phyloP scores from a whole-genome alignment of 1,140 invertebrate species.

The Drosophila nannoptera region DNA sequence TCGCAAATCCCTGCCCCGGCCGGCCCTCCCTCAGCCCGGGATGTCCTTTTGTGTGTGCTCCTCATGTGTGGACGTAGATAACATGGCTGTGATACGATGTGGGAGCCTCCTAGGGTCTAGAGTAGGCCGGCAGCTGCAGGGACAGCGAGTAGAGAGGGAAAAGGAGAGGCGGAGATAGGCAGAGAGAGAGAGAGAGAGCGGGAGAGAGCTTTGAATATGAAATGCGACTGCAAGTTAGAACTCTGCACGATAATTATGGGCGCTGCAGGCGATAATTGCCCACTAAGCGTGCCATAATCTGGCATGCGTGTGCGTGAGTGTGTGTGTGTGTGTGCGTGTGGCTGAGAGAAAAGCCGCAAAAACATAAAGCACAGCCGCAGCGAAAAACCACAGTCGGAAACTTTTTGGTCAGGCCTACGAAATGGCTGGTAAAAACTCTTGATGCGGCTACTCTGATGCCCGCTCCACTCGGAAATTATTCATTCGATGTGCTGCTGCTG shows the following conservation, averaged over 20 bases:
- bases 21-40: slow-evolving; percentile 31
- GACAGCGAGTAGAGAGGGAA: too few species aligned
- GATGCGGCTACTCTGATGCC: slow-evolving; percentile 1
- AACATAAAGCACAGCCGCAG: slow-evolving; percentile 35
- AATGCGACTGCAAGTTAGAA: slow-evolving; percentile 69
- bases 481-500: neutral
- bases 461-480: slow-evolving; percentile 38
- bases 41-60: slow-evolving; percentile 37
- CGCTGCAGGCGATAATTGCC: slow-evolving; percentile 75
- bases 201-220: slow-evolving; percentile 66
- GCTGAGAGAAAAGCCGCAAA: slow-evolving; percentile 38
- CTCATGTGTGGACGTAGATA: slow-evolving; percentile 60
- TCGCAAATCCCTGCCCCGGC: neutral
- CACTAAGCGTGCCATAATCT: slow-evolving; percentile 69
- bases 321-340: slow-evolving; percentile 4
- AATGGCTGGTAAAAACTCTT: slow-evolving; percentile 5
- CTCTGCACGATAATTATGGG: slow-evolving; percentile 67
- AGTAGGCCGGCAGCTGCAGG: neutral
- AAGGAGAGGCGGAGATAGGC: too few species aligned
- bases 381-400: slow-evolving; percentile 41
- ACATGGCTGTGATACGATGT: slow-evolving; percentile 41
- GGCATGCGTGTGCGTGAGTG: slow-evolving; percentile 15
- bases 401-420: slow-evolving; percentile 17
- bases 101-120: neutral
- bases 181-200: neutral